Evolutionary conservation across 2,797 vertebrate species (phyloP), one percentile per base, ranked within the genome.

Genomic region (Oceanodroma leucorhoa): DNA sequence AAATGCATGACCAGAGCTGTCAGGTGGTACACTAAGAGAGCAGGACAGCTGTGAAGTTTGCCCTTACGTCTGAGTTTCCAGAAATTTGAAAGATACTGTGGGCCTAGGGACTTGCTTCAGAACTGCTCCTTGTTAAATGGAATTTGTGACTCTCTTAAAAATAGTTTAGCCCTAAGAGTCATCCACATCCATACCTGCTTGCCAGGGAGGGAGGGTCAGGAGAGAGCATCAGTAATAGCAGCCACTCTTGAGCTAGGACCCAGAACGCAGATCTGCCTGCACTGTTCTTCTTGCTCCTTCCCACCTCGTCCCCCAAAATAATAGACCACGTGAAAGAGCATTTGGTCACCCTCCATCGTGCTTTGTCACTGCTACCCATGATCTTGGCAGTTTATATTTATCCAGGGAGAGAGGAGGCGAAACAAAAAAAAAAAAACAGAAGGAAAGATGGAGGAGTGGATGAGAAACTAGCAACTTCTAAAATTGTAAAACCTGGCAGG

Each of bases 391-490:
- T 77, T 92, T 89, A 61, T 89, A 88, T 91, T 91, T 85, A 89
- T 57, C 72, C 55, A 76, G 21, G 23, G 66, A 84, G 43, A 93
- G 80, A 91, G 83, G 87, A 88, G 75, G 73, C 0, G 5, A 95
- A 90, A 65, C 51, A 79, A 89, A 87, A 36, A 36, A 36, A 36
- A 36, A 36, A 81, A 75, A 16, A 3, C 7, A 26, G 11, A 75
- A 86, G 61, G 43, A 32, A 95, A 70, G 69, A 88, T 65, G 77
- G 82, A 95, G 92, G 82, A 91, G 45, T 62, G 54, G 66, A 94
- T 83, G 70, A 88, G 83, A 91, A 96, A 67, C 15, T 12, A 93
- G 62, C 55, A 41, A 72, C 91, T 93, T 75, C 45, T 86, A 51
- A 62, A 79, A 34, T 51, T 41, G 48, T 57, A 88, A 90, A 93